Conservation (phyloP, 2,113 vertebrate genomes). For the Cynoglossus semilaevis region DNA sequence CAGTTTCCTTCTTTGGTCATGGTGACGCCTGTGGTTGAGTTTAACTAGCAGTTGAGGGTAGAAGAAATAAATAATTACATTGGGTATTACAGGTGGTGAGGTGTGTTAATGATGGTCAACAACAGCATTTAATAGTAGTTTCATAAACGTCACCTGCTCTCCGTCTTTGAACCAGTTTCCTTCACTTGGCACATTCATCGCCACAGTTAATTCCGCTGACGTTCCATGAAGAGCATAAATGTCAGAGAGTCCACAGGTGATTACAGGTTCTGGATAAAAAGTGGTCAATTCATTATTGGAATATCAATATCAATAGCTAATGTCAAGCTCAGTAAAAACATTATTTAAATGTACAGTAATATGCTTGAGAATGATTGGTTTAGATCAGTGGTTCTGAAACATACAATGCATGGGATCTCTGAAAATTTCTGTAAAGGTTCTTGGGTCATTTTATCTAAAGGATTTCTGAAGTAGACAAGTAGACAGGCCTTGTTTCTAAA, state of each 20-base stretch:
- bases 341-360: no score
- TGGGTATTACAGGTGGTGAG: no score
- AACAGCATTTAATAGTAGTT: background rate
- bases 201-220: constrained; percentile 66
- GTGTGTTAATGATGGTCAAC: background rate
- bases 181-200: constrained; percentile 64
- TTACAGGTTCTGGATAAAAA: constrained; percentile 47
- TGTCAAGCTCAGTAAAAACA: no score
- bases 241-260: constrained; percentile 74
- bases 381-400: no score
- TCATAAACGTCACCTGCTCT: constrained; percentile 68
- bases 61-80: background rate
- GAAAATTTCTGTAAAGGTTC: no score
- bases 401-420: no score
- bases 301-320: no score
- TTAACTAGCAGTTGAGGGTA: constrained; percentile 62
- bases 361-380: no score
- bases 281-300: background rate
- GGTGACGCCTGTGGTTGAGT: constrained; percentile 50
- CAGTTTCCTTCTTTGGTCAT: constrained; percentile 70
- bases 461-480: no score
- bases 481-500: no score
- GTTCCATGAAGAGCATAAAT: constrained; percentile 67
- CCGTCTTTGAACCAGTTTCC: constrained; percentile 82
- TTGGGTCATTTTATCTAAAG: no score